Conservation (phyloP, 2,113 vertebrate genomes). For the Varanus komodoensis region DNA sequence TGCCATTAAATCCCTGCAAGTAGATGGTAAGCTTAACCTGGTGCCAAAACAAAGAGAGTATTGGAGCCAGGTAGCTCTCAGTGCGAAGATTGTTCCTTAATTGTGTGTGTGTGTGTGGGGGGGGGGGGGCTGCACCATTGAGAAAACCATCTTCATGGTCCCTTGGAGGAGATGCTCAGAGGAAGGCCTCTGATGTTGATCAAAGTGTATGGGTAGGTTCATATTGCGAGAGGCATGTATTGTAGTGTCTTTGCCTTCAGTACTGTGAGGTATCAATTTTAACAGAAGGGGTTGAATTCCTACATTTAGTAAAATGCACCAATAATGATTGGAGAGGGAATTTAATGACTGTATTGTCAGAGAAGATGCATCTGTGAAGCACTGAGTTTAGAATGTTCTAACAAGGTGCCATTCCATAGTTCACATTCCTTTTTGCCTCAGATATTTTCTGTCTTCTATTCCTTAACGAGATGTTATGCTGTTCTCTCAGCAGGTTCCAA, state of each 20-base stretch:
- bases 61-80: too few species aligned
- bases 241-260: background rate
- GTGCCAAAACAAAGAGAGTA: too few species aligned
- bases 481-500: constrained; percentile 78
- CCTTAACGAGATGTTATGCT: constrained; percentile 72
- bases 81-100: too few species aligned
- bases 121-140: too few species aligned
- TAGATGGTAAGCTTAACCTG: too few species aligned
- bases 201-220: too few species aligned
- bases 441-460: constrained; percentile 33
- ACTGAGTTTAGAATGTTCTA: constrained; percentile 45
- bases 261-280: constrained; percentile 31
- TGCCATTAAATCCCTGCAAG: too few species aligned
- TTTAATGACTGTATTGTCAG: background rate
- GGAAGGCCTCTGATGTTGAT: too few species aligned
- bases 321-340: constrained; percentile 41
- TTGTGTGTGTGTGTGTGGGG: too few species aligned
- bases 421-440: constrained; percentile 35
- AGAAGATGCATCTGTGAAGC: constrained; percentile 44
- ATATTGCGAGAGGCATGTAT: background rate
- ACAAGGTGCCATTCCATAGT: constrained; percentile 46
- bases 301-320: constrained; percentile 26
- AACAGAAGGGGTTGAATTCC: constrained; percentile 35
- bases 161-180: too few species aligned
- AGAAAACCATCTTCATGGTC: too few species aligned